A percentile compares a stretch with the other conserved stretches of the same genome.
phyloP scores from a whole-genome alignment of 2,888 invertebrate species.

The Andrena haemorrhoa region DNA sequence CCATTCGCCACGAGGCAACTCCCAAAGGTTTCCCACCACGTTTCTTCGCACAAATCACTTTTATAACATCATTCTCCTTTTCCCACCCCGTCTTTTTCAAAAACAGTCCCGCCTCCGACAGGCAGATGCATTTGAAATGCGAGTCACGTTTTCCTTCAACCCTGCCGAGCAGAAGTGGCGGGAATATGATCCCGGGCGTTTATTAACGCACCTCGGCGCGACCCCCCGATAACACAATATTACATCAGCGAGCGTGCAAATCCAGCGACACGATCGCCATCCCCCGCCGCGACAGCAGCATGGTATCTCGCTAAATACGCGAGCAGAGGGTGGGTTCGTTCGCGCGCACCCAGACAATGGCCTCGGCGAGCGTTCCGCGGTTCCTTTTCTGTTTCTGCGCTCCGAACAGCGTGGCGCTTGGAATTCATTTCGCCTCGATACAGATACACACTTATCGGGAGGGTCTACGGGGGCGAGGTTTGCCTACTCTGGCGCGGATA shows the following conservation, averaged over 20 bases:
- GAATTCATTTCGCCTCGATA: constrained; percentile 49
- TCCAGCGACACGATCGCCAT: constrained; percentile 23
- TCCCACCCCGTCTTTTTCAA: too few relatives aligned
- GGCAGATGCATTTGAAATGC: too few relatives aligned
- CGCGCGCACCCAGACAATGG: constrained; percentile 37
- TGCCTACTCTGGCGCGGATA: constrained; percentile 27
- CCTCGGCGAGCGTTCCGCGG: constrained; percentile 9
- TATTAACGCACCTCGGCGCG: background rate
- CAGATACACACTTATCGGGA: constrained; percentile 21
- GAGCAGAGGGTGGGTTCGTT: background rate
- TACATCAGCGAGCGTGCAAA: constrained; percentile 13
- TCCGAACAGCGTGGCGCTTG: constrained; percentile 24
- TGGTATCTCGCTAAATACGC: constrained; percentile 39
- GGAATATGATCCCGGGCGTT: background rate
- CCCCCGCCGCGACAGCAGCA: constrained; percentile 16
- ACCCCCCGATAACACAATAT: constrained; percentile 18
- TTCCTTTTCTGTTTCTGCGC: constrained; percentile 48
- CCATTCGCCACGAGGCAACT: too few relatives aligned
- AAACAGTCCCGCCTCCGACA: too few relatives aligned
- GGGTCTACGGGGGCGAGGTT: background rate
- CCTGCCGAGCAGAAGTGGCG: background rate
- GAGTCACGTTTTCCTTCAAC: too few relatives aligned
- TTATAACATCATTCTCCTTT: too few relatives aligned
- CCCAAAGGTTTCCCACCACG: too few relatives aligned
- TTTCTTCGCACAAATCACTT: too few relatives aligned